phyloP scores from a whole-genome alignment of 1,140 invertebrate genomes.

The Stegodyphus dumicola region DNA sequence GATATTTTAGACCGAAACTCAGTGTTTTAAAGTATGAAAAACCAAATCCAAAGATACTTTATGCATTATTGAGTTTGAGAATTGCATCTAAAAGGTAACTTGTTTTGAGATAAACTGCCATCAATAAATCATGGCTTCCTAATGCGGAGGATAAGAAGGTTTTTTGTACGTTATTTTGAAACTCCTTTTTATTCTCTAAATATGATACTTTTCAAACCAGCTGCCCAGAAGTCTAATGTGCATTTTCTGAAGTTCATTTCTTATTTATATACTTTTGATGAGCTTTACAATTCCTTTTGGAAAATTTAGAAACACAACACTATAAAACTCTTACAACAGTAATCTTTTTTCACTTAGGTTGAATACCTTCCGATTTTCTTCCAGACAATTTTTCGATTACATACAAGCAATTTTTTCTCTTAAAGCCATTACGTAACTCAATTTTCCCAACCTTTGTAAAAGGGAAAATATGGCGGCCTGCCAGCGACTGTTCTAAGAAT shows the following conservation, averaged over 20 bases:
- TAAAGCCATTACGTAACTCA: slow-evolving; percentile 49
- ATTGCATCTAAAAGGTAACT: too few relatives aligned
- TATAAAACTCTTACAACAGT: slow-evolving; percentile 27
- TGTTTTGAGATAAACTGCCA: too few relatives aligned
- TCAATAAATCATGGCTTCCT: too few relatives aligned
- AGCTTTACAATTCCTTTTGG: neutral
- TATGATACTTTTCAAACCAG: too few relatives aligned
- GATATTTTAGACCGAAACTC: too few relatives aligned
- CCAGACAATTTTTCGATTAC: slow-evolving; percentile 42
- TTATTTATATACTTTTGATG: slow-evolving; percentile 29
- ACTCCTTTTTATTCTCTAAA: too few relatives aligned
- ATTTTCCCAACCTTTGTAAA: slow-evolving; percentile 33
- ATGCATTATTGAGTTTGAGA: too few relatives aligned
- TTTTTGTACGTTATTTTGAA: too few relatives aligned
- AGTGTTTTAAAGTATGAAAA: too few relatives aligned
- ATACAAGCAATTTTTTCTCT: slow-evolving; percentile 14
- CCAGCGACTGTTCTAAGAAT: slow-evolving; percentile 16
- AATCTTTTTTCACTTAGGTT: slow-evolving; percentile 29
- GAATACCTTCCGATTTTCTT: slow-evolving; percentile 17
- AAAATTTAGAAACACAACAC: slow-evolving; percentile 25
- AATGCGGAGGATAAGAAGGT: too few relatives aligned
- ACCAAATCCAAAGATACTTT: too few relatives aligned
- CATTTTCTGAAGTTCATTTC: neutral
- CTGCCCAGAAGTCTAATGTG: too few relatives aligned
- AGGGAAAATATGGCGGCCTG: slow-evolving; percentile 24